Conservation (phyloP, 2,797 vertebrate species). For the Percopsis omiscomaycus region DNA sequence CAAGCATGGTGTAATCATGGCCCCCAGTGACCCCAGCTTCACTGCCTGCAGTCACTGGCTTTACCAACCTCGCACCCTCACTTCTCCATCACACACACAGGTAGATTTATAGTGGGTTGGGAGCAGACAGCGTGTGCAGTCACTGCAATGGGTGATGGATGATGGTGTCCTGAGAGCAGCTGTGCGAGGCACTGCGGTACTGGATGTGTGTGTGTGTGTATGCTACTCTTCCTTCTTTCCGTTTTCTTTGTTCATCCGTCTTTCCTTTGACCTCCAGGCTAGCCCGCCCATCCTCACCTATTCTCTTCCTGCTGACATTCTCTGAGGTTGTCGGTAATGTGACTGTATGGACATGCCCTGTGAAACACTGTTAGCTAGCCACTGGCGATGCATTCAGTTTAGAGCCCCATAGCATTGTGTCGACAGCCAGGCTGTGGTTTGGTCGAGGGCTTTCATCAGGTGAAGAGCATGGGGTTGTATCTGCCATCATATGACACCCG, state of each 20-base stretch:
- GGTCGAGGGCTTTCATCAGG: constrained; percentile 26
- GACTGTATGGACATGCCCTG: constrained; percentile 24
- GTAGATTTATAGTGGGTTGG: constrained; percentile 3
- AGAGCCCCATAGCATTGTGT: constrained; percentile 16
- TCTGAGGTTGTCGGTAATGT: constrained; percentile 2
- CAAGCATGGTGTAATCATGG: too few relatives aligned
- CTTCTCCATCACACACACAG: constrained; percentile 14
- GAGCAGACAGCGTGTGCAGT: constrained; percentile 31
- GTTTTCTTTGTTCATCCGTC: constrained; percentile 40
- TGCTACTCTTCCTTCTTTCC: constrained; percentile 35
- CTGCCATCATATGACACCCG: constrained; percentile 9
- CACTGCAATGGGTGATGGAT: constrained; percentile 67
- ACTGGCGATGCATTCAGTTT: constrained; percentile 29
- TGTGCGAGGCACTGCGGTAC: constrained; percentile 38
- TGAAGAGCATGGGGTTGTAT: too few relatives aligned
- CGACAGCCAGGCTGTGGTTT: constrained; percentile 24
- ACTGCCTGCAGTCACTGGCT: constrained; percentile 2
- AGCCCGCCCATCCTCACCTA: constrained; percentile 23
- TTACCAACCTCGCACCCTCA: constrained; percentile 14
- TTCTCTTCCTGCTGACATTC: neutral
- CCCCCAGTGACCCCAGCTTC: neutral
- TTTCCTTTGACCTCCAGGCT: constrained; percentile 48
- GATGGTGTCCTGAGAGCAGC: constrained; percentile 58
- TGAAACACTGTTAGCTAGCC: constrained; percentile 6
- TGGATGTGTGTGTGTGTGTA: neutral